phyloP scores from a whole-genome alignment of 2,113 vertebrate species.

The Cheilinus undulatus region DNA sequence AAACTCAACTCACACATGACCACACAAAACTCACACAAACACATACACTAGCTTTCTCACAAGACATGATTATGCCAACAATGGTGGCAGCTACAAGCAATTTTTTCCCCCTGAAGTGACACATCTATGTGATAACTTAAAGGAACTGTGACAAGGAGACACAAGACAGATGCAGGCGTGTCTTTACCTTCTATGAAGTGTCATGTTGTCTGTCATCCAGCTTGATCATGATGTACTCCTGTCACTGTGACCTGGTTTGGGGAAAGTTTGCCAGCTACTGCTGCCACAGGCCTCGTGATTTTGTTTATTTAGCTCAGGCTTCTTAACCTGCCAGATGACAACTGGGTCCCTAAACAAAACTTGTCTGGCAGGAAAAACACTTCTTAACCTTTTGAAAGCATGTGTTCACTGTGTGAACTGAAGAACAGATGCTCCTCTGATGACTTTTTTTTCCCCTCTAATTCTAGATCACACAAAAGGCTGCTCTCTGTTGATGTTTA shows the following conservation, averaged over 20 bases:
- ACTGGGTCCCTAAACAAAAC: background rate
- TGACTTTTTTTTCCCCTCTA: background rate
- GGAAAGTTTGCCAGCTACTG: background rate
- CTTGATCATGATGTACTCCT: slow-evolving; percentile 5
- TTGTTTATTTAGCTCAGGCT: slow-evolving; percentile 20
- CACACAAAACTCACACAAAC: background rate
- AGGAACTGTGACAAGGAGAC: background rate
- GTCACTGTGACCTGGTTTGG: slow-evolving; percentile 1
- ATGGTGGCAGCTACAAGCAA: background rate
- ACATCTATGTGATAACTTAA: slow-evolving; percentile 1
- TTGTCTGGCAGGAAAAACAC: background rate
- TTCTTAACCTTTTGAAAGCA: background rate
- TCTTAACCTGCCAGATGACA: background rate
- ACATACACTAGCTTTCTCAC: background rate
- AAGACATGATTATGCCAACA: slow-evolving; percentile 4
- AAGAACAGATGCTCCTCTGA: no score
- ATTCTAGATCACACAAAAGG: background rate
- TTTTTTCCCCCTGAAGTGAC: background rate
- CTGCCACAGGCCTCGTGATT: background rate
- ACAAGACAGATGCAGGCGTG: slow-evolving; percentile 4
- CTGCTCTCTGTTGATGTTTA: background rate
- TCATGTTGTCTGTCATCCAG: slow-evolving; percentile 21
- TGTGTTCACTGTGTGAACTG: background rate
- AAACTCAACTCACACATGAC: background rate
- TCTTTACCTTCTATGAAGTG: slow-evolving; percentile 3